These are phyloP conservation scores for Eucriotettix oculatus DNA, from an alignment of 2,888 invertebrate genomes.

Conservation along the genomic window DNA sequence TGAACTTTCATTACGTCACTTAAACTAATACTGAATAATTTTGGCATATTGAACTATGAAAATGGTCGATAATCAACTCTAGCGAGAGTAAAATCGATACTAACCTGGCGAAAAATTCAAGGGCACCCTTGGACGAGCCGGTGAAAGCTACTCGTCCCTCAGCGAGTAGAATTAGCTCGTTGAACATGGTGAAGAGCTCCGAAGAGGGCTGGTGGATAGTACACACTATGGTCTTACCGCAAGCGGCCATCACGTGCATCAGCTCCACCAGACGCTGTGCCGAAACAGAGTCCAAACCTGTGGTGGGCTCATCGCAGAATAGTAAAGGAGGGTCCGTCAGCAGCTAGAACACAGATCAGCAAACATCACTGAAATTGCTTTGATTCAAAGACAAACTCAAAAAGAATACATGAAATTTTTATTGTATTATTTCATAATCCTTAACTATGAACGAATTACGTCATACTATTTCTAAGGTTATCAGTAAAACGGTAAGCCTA, in stretches of 20 bases:
- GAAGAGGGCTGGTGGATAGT: conserved; percentile 92
- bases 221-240: conserved; percentile 74
- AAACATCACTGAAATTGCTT: neutral
- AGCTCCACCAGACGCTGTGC: conserved; percentile 67
- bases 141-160: conserved; percentile 77
- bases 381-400: too few species aligned
- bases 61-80: too few species aligned
- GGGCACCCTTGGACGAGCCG: conserved; percentile 48
- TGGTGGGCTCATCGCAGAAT: conserved; percentile 94
- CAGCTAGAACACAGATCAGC: conserved; percentile 33
- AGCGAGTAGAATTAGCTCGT: conserved; percentile 54
- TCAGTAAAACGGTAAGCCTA: too few species aligned
- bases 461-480: too few species aligned
- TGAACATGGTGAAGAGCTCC: conserved; percentile 69
- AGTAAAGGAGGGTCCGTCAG: conserved; percentile 80
- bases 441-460: too few species aligned
- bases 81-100: too few species aligned
- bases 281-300: conserved; percentile 81
- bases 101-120: conserved; percentile 54
- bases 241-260: conserved; percentile 48
- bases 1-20: too few species aligned
- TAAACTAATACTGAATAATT: too few species aligned
- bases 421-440: too few species aligned
- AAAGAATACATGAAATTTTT: too few species aligned
- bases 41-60: too few species aligned